Percentiles rank a stretch among this genome's conserved stretches.
phyloP scores from a whole-genome alignment of 2,888 invertebrate genomes.

The Druceiella hillmani region DNA sequence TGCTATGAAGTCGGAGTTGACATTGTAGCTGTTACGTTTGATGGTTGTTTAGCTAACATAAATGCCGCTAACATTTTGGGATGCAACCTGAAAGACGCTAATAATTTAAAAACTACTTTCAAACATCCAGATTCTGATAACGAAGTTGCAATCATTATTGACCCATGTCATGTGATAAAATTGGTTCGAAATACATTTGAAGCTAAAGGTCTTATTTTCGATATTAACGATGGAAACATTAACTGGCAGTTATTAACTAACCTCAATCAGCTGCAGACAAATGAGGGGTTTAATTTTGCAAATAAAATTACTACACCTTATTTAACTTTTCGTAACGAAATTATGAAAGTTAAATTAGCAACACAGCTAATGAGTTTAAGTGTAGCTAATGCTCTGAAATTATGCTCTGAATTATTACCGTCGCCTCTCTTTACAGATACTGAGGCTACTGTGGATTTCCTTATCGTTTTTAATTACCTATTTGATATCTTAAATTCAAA shows the following conservation, averaged over 20 bases:
- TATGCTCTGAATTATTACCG: too few species aligned
- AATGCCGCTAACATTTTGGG: not conserved
- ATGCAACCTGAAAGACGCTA: not conserved
- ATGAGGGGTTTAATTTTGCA: not conserved
- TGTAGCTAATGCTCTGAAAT: too few species aligned
- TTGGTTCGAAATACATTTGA: not conserved
- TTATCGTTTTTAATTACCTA: conserved; percentile 1
- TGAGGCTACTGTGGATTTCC: too few species aligned
- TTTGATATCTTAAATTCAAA: conserved; percentile 2
- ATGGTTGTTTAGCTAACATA: not conserved
- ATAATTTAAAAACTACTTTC: conserved; percentile 11
- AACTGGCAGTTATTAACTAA: conserved; percentile 4
- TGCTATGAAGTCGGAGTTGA: conserved; percentile 9
- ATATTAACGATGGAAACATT: conserved; percentile 1
- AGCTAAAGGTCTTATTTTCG: conserved; percentile 2
- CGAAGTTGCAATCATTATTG: conserved; percentile 3
- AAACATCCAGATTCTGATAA: conserved; percentile 15
- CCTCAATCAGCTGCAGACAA: not conserved
- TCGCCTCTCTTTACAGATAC: too few species aligned
- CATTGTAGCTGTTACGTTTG: conserved; percentile 13
- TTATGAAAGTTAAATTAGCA: too few species aligned
- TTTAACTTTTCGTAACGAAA: too few species aligned
- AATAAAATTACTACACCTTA: too few species aligned
- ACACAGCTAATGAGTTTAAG: too few species aligned
- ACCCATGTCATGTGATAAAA: not conserved